These are phyloP conservation scores for Spongilla lacustris DNA, from an alignment of 37 sponge, comb jelly and placozoan species.

Conservation along the genomic window DNA sequence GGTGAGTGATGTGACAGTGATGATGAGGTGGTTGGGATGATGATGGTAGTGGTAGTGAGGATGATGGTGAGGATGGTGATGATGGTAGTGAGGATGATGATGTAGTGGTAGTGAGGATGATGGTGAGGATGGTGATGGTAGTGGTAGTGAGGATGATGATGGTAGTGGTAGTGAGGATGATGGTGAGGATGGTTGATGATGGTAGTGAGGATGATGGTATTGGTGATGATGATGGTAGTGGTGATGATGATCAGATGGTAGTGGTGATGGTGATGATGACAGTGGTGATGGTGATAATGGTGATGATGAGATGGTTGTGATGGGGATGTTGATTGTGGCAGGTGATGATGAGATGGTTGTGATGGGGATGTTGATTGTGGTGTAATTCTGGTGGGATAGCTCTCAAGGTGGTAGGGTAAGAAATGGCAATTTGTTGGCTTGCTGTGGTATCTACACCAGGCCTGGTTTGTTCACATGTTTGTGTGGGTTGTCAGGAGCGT, in stretches of 20 bases:
- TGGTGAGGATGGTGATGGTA: too few species aligned
- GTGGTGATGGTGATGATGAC: not conserved
- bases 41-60: too few species aligned
- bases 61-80: too few species aligned
- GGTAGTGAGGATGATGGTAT: not conserved
- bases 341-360: not conserved
- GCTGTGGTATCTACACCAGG: not conserved
- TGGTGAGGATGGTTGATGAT: not conserved
- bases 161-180: too few species aligned
- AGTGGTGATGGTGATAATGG: not conserved
- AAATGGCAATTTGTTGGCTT: too few species aligned
- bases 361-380: not conserved
- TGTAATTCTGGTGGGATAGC: not conserved
- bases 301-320: not conserved
- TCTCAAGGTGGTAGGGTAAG: not conserved
- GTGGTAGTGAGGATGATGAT: too few species aligned
- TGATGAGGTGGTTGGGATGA: too few species aligned
- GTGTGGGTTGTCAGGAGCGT: not conserved
- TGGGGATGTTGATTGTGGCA: not conserved
- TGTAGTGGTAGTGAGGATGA: too few species aligned
- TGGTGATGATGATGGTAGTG: not conserved
- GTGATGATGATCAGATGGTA: not conserved
- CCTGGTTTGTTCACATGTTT: not conserved
- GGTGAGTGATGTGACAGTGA: too few species aligned
- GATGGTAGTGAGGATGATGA: too few species aligned